Conservation (phyloP, 2,797 vertebrate species). For the Sebastes alutus region DNA sequence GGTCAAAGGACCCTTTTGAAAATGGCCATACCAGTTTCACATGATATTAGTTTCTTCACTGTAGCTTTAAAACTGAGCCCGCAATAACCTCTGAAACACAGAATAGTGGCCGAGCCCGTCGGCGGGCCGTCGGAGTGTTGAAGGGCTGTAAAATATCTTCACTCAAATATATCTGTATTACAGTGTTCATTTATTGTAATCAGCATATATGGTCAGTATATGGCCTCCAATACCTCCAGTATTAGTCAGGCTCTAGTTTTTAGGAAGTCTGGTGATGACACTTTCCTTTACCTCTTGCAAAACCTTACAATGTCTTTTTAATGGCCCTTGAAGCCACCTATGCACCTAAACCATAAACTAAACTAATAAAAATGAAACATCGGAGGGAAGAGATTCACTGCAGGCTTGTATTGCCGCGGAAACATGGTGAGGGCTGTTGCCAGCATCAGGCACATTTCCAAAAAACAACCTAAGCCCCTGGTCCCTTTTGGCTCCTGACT, state of each 20-base stretch:
- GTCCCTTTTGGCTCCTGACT: slow-evolving; percentile 10
- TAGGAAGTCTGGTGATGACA: not conserved
- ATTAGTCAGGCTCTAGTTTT: not conserved
- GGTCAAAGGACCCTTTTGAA: too few species aligned
- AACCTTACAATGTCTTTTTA: slow-evolving; percentile 14
- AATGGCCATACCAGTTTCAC: too few species aligned
- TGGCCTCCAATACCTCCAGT: not conserved
- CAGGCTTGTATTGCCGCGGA: not conserved
- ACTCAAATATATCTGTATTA: too few species aligned
- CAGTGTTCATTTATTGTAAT: not conserved
- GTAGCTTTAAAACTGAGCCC: too few species aligned
- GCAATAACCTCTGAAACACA: too few species aligned
- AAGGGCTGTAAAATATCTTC: too few species aligned
- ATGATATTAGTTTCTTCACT: too few species aligned
- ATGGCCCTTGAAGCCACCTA: slow-evolving; percentile 14
- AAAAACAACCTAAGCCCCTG: not conserved
- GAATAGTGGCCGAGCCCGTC: too few species aligned
- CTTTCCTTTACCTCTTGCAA: not conserved
- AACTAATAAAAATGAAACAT: slow-evolving; percentile 7
- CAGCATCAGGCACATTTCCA: slow-evolving; percentile 28
- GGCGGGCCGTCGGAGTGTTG: too few species aligned
- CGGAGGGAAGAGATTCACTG: slow-evolving; percentile 11
- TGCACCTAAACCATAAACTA: slow-evolving; percentile 2
- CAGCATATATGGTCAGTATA: not conserved
- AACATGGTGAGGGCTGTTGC: not conserved